These are phyloP conservation scores for Calonectris borealis DNA, from an alignment of 2,113 vertebrate genomes.

Conservation along the genomic window DNA sequence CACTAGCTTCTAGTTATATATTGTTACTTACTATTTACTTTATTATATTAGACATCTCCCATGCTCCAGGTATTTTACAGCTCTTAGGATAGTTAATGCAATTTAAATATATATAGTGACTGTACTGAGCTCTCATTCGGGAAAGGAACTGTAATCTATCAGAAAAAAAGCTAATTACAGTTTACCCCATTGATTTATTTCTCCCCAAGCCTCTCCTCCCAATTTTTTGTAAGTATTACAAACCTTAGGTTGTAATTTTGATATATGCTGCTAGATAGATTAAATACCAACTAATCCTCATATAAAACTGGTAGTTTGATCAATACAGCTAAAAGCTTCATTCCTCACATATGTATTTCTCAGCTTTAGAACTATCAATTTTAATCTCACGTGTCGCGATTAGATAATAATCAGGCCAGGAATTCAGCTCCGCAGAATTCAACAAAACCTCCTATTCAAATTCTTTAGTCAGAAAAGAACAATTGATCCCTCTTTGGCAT, in stretches of 20 bases:
- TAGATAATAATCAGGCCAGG: not conserved
- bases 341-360: slow-evolving; percentile 3
- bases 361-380: slow-evolving; percentile 7
- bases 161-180: slow-evolving; percentile 47
- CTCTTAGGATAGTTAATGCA: slow-evolving; percentile 42
- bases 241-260: slow-evolving; percentile 42
- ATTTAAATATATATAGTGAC: slow-evolving; percentile 50
- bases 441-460: not conserved
- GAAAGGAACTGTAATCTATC: slow-evolving; percentile 13
- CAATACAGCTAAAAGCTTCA: slow-evolving; percentile 39
- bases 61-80: slow-evolving; percentile 46
- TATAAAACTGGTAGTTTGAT: slow-evolving; percentile 42
- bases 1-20: slow-evolving; percentile 16
- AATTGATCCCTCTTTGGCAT: not conserved
- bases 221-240: slow-evolving; percentile 29
- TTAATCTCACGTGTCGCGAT: not conserved
- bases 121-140: not conserved
- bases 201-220: not conserved
- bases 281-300: slow-evolving; percentile 48
- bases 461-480: not conserved
- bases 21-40: slow-evolving; percentile 45
- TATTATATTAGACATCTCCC: slow-evolving; percentile 47
- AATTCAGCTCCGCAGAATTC: not conserved
- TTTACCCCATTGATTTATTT: slow-evolving; percentile 52
- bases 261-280: slow-evolving; percentile 34